Base-by-base conservation (phyloP, 2,797 vertebrate genomes). In the Cryptoprocta ferox region DNA sequence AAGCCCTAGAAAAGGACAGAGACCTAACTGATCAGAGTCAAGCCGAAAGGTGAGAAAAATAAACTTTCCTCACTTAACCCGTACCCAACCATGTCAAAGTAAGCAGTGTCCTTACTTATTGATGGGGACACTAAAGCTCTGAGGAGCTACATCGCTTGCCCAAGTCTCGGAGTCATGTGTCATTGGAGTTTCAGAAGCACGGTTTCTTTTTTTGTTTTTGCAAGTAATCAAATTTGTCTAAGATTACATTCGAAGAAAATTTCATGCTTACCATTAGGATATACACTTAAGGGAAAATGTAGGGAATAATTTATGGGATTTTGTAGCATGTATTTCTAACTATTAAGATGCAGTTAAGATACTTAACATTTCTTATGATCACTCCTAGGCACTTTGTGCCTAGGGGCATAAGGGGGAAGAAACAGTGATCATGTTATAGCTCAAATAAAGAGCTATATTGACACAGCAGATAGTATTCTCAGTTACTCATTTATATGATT, bases 301-400 rank as follows among this genome's bases (percentile, higher is more conserved):
- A 83, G 14, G 53, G 21, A 94, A 45, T 45, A 75, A 89, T n/a
- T 56, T 32, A 75, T 8, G 39, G 53, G 14, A 53, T 76, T 84
- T 30, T 50, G 35, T 13, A 91, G 30, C 13, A 37, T 45, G 39
- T 45, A 87, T 93, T 91, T 96, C 75, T 79, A 97, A 84, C 56
- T 53, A 53, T 32, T 56, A 81, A 81, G 83, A 89, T 16, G 66
- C 79, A 84, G 35, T 65, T 53, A 48, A 80, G 32, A 59, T 42
- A 50, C 18, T 75, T 96, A 18, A 18, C 11, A 75, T 84, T 81
- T 93, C 39, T 68, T 73, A 59, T 95, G 85, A 73, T 86, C 83
- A 89, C 75, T 87, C 45, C 83, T 68, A 85, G 45, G 70, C 24
- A 24, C 2, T 15, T 16, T 12, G 26, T 75, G n/a, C n/a, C n/a